Base-by-base conservation (phyloP, 1,140 invertebrate genomes). In the Pseudachorutes palmiensis region DNA sequence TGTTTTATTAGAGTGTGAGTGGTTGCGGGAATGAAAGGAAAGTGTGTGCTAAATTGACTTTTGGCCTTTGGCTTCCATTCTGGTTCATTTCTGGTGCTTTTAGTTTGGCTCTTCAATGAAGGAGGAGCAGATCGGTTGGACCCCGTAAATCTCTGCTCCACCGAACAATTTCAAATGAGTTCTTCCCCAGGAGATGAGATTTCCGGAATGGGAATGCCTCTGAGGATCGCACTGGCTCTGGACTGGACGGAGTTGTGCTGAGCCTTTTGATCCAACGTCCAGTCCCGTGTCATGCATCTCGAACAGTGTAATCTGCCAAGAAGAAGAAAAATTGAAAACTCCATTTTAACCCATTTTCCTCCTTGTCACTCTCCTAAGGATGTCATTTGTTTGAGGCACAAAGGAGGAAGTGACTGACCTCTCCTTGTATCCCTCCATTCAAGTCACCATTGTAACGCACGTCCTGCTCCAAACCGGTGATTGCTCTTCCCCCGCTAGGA, bases 241-340 rank as follows among this genome's bases (percentile, higher is more conserved):
- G 24, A 55, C 9, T 55, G 12, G 51, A 55, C 51, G 51, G 24
- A 55, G 51, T 3, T 5, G 24, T 12, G 9, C 51, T 16, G 51
- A 16, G 9, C 51, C 51, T 55, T 87, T 55, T 55, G 51, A 14
- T 55, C 51, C 51, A 24, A 55, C 88, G 0, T 86, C 88, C 41
- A 91, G 76, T 0, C 88, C 88, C 0, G 89, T 86, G 36, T 82
- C 83, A 76, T 90, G 90, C 0, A 91, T 76, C 75, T 90, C 87
- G 0, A 91, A 75, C 82, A 90, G 84, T 0, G 88, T 90, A 49
- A 90, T 75, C 79, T 91, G 88, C 88, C 88, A 30, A 19, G 24
- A 5, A 55, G 5, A 55, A 55, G 24, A 55, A 55, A 55, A 55
- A 22, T 55, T 3, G 5, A 3, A 14, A 5, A 9, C 51, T 41